Conservation (phyloP, 1,140 invertebrate species). For the Lycorma delicatula region DNA sequence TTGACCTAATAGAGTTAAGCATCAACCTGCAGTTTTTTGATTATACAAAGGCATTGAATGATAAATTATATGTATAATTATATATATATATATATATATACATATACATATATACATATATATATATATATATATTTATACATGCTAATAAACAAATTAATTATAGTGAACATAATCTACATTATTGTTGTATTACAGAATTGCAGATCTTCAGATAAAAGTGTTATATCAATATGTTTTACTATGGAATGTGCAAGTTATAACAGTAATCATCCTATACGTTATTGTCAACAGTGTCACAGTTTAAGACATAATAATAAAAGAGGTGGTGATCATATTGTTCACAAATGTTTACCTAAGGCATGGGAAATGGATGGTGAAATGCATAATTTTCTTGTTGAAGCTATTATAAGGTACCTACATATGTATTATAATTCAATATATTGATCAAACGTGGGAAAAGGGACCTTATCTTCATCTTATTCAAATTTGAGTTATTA, state of each 20-base stretch:
- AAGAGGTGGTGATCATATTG: slow-evolving; percentile 78
- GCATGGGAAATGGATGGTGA: slow-evolving; percentile 84
- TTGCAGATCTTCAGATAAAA: slow-evolving; percentile 84
- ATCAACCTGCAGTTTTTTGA: too few relatives aligned
- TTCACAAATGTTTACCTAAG: slow-evolving; percentile 73
- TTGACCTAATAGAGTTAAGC: too few relatives aligned
- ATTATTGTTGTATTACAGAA: too few relatives aligned
- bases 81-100: too few relatives aligned
- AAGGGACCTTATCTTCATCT: too few relatives aligned
- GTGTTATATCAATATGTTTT: slow-evolving; percentile 94
- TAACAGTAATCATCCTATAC: slow-evolving; percentile 91
- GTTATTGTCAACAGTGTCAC: slow-evolving; percentile 87
- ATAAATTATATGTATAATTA: too few relatives aligned
- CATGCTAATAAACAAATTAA: slow-evolving; percentile 9
- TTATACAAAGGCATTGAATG: too few relatives aligned
- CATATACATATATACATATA: too few relatives aligned
- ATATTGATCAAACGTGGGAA: too few relatives aligned
- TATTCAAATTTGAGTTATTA: too few relatives aligned
- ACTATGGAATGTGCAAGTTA: slow-evolving; percentile 92
- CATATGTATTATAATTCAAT: too few relatives aligned
- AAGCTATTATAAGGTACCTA: slow-evolving; percentile 94
- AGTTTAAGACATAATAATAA: slow-evolving; percentile 79
- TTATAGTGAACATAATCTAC: slow-evolving; percentile 17
- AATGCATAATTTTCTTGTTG: slow-evolving; percentile 87
- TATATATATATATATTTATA: slow-evolving; percentile 10